Evolutionary conservation across 2,113 vertebrate genomes (phyloP), one percentile per base, ranked within the genome.

Genomic region (Phyllopteryx taeniolatus): DNA sequence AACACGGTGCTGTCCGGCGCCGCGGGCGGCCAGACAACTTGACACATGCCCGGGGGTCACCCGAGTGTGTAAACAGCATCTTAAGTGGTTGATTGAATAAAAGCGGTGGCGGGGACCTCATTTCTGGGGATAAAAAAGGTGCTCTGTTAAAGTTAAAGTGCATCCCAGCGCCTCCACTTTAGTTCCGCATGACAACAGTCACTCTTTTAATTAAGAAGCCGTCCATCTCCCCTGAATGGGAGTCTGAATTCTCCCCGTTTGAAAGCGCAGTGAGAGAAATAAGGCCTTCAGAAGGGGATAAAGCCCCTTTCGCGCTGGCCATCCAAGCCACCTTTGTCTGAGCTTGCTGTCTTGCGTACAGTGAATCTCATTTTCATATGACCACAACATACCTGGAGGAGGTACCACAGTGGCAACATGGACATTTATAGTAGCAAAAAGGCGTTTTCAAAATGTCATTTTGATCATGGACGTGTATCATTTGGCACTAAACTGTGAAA

Each of bases 51-150:
- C 51, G 35, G 54, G 35, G 63, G 35, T 76, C 70, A 66, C 0
- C 46, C 33, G 27, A 67, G 75, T 68, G 71, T 65, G 65, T 71
- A 67, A 84, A 83, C 76, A 79, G 9, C 71, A 71, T 76, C 61
- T 78, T 31, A 59, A 68, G 72, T 56, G 78, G 51, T 10, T 27
- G 33, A 44, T 60, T 27, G 20, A 74, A 66, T 57, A 22, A 74
- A 59, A 51, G n/a, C 3, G 12, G 31, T 10, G 56, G 51, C 9
- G 0, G 9, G 60, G 14, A 39, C 51, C 70, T 56, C 31, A 42
- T 60, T 69, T 76, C 54, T 15, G n/a, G 19, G 67, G 67, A 75
- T 46, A 66, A 79, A 76, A 74, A 27, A 69, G 35, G 81, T 33
- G 59, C 73, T 83, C 33, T 51, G 67, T 56, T 43, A 11, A 59